A percentile compares a stretch with the other conserved stretches of the same genome.
Evolutionary conservation across 1,140 invertebrate genomes (phyloP).

Genomic region (Tetramorium simillimum): DNA sequence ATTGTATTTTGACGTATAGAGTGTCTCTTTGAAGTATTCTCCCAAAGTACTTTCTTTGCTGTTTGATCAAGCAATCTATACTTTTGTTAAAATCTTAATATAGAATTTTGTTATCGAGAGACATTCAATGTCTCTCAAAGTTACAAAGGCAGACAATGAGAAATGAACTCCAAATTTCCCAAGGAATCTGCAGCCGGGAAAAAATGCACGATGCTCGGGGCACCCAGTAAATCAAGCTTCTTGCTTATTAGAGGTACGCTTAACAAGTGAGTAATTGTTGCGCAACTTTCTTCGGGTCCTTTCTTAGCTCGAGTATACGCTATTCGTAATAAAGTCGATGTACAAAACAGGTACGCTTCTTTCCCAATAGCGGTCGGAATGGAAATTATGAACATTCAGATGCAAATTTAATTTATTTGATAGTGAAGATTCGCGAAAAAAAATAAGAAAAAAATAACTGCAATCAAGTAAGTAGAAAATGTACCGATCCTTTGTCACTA

Average conservation of each 20-base stretch:
- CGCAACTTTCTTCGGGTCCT: conserved; percentile 38
- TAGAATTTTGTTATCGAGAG: not conserved
- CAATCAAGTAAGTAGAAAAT: too few species aligned
- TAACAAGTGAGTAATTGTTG: conserved; percentile 59
- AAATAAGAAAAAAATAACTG: not conserved
- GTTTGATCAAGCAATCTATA: not conserved
- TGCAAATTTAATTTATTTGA: conserved; percentile 28
- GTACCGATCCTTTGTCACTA: too few species aligned
- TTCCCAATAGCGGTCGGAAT: conserved; percentile 3
- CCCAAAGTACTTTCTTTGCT: not conserved
- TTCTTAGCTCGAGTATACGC: conserved; percentile 15
- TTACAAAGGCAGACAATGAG: conserved; percentile 8
- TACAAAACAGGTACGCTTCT: not conserved
- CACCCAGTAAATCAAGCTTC: conserved; percentile 44
- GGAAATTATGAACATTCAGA: conserved; percentile 27
- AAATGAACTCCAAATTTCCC: conserved; percentile 15
- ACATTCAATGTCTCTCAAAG: conserved; percentile 10
- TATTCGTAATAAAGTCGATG: conserved; percentile 33
- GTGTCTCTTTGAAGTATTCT: not conserved
- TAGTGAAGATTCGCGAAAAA: not conserved
- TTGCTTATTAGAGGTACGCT: conserved; percentile 51
- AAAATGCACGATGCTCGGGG: conserved; percentile 21
- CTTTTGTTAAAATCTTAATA: conserved; percentile 14
- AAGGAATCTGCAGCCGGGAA: not conserved
- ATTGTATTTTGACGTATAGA: not conserved